Evolutionary conservation across 2,113 vertebrate genomes (phyloP).

Genomic region (Apteryx mantelli): DNA sequence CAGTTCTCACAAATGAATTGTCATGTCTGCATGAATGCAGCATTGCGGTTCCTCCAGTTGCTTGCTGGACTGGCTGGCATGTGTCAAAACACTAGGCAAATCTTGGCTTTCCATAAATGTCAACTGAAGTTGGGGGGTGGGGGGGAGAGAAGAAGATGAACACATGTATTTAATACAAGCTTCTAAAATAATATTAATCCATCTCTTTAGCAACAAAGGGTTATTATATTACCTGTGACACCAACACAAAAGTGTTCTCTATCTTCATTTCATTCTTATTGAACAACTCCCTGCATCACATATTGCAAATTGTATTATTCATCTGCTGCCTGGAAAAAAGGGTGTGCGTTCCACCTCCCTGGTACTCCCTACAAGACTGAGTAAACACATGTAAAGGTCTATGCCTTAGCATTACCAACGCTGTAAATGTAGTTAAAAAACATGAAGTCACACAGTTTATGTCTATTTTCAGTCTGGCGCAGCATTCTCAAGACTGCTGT

Average conservation of each 20-base stretch:
- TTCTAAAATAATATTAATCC: background rate
- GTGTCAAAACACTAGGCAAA: accelerated
- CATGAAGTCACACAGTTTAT: background rate
- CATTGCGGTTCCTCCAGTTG: background rate
- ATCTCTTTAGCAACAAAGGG: background rate
- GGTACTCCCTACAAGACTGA: background rate
- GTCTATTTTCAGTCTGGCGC: background rate
- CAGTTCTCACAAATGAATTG: background rate
- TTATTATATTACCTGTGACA: background rate
- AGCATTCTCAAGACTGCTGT: background rate
- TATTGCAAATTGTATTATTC: background rate
- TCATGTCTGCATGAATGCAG: background rate
- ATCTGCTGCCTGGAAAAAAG: background rate
- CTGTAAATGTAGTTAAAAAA: background rate
- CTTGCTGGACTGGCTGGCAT: background rate
- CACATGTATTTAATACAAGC: background rate
- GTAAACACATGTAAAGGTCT: background rate
- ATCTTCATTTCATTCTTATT: background rate
- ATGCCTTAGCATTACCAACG: background rate
- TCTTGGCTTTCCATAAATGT: background rate
- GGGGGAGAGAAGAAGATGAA: too few relatives aligned
- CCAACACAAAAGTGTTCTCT: background rate
- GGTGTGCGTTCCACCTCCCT: background rate
- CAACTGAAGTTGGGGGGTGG: background rate
- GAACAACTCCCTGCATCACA: background rate